Evolutionary conservation across 2,113 vertebrate genomes (phyloP), one percentile per base, ranked within the genome.

Genomic region (Nothobranchius kuhntae): DNA sequence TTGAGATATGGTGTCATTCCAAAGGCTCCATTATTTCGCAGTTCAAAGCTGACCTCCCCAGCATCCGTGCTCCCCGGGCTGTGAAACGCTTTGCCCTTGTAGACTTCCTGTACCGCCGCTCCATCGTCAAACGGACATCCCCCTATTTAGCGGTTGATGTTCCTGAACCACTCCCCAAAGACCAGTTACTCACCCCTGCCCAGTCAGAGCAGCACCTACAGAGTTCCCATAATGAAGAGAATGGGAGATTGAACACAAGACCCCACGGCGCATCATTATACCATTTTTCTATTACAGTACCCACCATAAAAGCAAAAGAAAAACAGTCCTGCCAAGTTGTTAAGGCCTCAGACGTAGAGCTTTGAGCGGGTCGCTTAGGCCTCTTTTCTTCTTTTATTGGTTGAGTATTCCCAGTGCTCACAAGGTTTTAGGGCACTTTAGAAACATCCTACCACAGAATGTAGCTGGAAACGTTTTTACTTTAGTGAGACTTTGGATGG

Each of bases 241-340:
- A 82, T 60, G 61, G 80, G 68, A 87, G 86, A 83, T 80, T 85
- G 70, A 84, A 85, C 81, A 78, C 62, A 56, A 71, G 74, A 77
- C 75, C 77, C 68, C 26, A 64, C 75, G 83, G 82, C 44, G 71
- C 81, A 84, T 86, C 81, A 83, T 87, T 87, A 89, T 81, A 80
- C 65, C 53, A 52, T 85, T 86, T 40, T 87, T 78, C 68, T 82
- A 81, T 86, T 66, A 81, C 36, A 9, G 65, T 58, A 65, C 64
- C 73, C 55, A 52, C 52, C 74, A 71, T 58, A 65, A 68, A 74
- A 73, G 46, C 2, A 35, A 69, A 77, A 53, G 63, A 47, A 75
- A 76, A 83, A 65, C 70, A 68, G 65, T 58, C 53, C 65, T 73
- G 59, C 53, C 65, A 71, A 62, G 66, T 71, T 78, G 71, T 82